A percentile compares a stretch with the other conserved stretches of the same genome.
phyloP scores from a whole-genome alignment of 2,888 invertebrate genomes.

The Octodonta nipae region DNA sequence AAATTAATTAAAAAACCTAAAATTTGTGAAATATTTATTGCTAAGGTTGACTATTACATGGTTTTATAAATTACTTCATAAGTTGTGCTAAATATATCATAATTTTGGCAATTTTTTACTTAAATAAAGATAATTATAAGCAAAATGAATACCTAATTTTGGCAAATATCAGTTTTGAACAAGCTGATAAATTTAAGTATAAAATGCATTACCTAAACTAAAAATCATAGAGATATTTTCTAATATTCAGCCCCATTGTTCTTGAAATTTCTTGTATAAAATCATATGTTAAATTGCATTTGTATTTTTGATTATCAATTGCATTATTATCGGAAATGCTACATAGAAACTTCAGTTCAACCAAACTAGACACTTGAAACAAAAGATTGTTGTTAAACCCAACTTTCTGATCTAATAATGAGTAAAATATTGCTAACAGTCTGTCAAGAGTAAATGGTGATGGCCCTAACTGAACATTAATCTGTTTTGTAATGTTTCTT shows the following conservation, averaged over 20 bases:
- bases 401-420: constrained; percentile 72
- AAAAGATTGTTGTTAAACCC: constrained; percentile 76
- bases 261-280: constrained; percentile 66
- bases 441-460: constrained; percentile 40
- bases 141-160: too few species aligned
- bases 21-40: too few species aligned
- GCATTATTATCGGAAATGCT: constrained; percentile 56
- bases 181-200: too few species aligned
- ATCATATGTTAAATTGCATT: constrained; percentile 72
- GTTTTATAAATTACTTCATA: too few species aligned
- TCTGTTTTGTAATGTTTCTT: constrained; percentile 43
- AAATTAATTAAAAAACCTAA: too few species aligned
- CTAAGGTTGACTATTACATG: too few species aligned
- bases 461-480: constrained; percentile 65
- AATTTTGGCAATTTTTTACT: too few species aligned
- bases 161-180: too few species aligned
- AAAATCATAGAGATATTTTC: constrained; percentile 66
- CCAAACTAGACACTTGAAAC: constrained; percentile 75
- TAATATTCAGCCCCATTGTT: constrained; percentile 60
- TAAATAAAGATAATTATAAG: too few species aligned
- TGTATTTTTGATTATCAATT: constrained; percentile 70
- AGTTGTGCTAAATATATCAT: too few species aligned
- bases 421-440: constrained; percentile 32
- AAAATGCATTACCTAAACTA: too few species aligned
- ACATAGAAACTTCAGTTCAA: constrained; percentile 66